These are phyloP conservation scores for Chirona hameri DNA, from an alignment of 2,888 invertebrate genomes.

Conservation along the genomic window DNA sequence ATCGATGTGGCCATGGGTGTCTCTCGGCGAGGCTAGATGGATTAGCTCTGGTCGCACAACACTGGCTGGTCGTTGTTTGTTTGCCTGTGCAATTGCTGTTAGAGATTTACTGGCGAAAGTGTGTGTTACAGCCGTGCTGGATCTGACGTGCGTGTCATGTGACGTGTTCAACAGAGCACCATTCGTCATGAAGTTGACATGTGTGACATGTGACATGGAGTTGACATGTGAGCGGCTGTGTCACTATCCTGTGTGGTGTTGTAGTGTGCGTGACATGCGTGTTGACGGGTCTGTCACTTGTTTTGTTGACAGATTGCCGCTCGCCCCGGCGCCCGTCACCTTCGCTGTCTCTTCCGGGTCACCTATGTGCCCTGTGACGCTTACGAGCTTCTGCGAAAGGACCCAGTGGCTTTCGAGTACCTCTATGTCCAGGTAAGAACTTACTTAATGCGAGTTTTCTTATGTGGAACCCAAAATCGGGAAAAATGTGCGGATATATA, in stretches of 20 bases:
- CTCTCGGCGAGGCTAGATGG: no score
- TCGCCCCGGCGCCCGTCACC: constrained; percentile 82
- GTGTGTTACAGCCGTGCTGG: neutral
- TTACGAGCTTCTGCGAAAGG: constrained; percentile 74
- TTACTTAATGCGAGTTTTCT: no score
- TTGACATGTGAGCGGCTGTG: neutral
- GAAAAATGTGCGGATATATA: neutral
- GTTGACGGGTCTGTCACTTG: neutral
- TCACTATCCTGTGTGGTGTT: no score
- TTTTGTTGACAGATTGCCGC: constrained; percentile 69
- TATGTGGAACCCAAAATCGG: neutral
- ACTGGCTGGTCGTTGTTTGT: no score
- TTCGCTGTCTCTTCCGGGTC: constrained; percentile 82
- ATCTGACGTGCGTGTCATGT: neutral
- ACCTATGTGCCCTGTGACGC: constrained; percentile 85
- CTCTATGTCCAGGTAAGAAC: constrained; percentile 67
- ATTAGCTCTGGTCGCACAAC: no score
- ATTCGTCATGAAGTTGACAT: neutral
- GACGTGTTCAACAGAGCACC: neutral
- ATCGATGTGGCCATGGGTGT: no score
- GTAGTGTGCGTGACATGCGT: neutral
- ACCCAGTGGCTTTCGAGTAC: constrained; percentile 82
- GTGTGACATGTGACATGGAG: neutral
- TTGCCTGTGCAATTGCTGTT: no score
- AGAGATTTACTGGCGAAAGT: neutral